Base-by-base conservation (phyloP, 2,888 invertebrate species). In the Dicroscelio sp. region DNA sequence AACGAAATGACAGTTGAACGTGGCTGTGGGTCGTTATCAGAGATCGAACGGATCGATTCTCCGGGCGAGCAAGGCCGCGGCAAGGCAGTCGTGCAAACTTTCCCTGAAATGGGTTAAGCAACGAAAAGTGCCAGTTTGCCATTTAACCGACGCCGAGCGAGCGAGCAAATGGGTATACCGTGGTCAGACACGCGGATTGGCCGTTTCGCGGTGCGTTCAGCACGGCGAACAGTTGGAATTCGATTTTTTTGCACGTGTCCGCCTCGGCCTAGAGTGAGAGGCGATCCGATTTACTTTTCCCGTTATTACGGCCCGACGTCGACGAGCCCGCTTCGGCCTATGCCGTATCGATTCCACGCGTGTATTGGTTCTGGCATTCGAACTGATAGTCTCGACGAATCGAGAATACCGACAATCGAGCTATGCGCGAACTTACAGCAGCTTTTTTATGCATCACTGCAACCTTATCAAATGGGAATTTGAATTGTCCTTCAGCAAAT, bases 271-370 rank as follows among this genome's bases (percentile, higher is more conserved):
- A 94, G 95, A 96, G 96, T 95, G 96, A 96, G 95, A 96, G 96
- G 96, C 95, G 95, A 95, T 96, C 94, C 94, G 95, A 95, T 95
- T 96, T 95, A 95, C 95, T 96, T 95, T 96, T 96, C 95, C 96
- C 96, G 96, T 96, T 96, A 95, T 95, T 95, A 93, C 93, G 93
- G 92, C 93, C 94, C 91, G 90, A 88, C 91, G 85, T 76, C 91
- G 86, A 85, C 86, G 91, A 86, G 79, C 85, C 85, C n/a, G n/a
- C n/a, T n/a, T 76, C 86, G 52, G 58, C 86, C 80, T 82, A 73
- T 30, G 86, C 60, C 85, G 58, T 89, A 91, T 91, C 87, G 87
- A 91, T 92, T 88, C 91, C 86, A 71, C 38, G 86, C 78, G 86
- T 78, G 90, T 88, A 85, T 71, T 91, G 86, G 86, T 86, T 90